Conservation (phyloP, 64 coral and sea anemone genomes). For the Dendrophyllia cribrosa region DNA sequence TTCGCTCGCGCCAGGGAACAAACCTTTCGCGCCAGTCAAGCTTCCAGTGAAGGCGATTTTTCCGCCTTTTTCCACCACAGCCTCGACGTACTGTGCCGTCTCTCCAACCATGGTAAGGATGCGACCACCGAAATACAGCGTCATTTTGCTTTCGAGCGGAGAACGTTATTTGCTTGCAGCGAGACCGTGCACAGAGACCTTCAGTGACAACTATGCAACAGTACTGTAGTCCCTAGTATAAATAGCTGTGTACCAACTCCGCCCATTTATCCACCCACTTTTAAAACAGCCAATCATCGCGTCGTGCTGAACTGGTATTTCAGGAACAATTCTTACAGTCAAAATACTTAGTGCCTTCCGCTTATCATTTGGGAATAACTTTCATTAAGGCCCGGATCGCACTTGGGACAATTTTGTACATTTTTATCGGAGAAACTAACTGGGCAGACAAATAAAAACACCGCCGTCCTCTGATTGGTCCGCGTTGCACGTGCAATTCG, state of each 20-base stretch:
- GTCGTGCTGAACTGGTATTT: too few species aligned
- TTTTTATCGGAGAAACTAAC: too few species aligned
- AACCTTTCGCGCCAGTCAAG: neutral
- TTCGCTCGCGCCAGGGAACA: neutral
- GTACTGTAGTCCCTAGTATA: neutral
- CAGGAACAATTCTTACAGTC: too few species aligned
- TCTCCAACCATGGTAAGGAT: constrained; percentile 59
- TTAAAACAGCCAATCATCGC: neutral
- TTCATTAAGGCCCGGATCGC: too few species aligned
- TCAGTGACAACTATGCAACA: neutral
- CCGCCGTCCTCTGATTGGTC: too few species aligned
- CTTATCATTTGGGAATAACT: too few species aligned
- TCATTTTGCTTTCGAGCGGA: constrained; percentile 11
- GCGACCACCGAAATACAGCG: constrained; percentile 40
- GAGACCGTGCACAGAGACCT: neutral
- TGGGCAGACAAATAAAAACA: too few species aligned
- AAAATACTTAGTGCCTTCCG: too few species aligned
- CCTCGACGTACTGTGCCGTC: constrained; percentile 40
- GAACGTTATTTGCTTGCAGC: neutral
- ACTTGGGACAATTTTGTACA: too few species aligned
- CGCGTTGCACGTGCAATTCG: too few species aligned
- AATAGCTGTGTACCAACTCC: neutral
- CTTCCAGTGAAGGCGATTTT: constrained; percentile 58
- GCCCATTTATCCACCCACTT: neutral
- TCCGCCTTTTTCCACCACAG: constrained; percentile 52